A percentile compares a stretch with the other conserved stretches of the same genome.
phyloP scores from a whole-genome alignment of 2,113 vertebrate species.

The Oophaga pumilio region DNA sequence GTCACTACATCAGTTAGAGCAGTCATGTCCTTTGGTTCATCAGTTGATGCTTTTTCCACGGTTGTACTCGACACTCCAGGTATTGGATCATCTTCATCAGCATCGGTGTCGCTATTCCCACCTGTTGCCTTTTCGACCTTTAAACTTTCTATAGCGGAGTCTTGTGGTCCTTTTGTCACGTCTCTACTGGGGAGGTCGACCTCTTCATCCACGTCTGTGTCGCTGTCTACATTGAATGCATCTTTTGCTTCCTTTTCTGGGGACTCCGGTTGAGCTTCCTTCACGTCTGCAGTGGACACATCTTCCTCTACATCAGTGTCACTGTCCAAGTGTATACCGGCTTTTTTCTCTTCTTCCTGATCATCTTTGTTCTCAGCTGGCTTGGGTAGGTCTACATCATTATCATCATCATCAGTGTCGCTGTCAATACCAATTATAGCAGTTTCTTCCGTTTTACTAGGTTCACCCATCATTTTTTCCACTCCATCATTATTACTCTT shows the following conservation, averaged over 20 bases:
- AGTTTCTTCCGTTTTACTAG: background rate
- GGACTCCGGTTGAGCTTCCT: background rate
- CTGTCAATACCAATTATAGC: background rate
- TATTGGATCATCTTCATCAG: background rate
- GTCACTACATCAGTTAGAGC: background rate
- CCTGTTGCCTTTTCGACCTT: background rate
- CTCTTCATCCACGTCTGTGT: slow-evolving; percentile 1
- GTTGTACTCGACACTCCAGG: background rate
- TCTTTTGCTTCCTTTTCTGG: background rate
- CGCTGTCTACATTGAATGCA: background rate
- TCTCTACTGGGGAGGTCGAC: background rate
- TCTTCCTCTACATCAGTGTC: slow-evolving; percentile 6
- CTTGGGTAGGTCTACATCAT: background rate
- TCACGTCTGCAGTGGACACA: background rate
- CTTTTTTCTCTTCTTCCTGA: background rate
- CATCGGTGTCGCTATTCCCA: background rate
- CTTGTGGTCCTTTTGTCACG: background rate
- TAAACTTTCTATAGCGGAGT: background rate
- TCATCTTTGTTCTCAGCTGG: background rate
- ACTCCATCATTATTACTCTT: background rate
- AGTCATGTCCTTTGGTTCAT: background rate
- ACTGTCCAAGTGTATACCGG: background rate
- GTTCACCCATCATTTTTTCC: background rate
- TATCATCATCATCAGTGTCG: background rate
- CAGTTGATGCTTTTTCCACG: background rate